These are phyloP conservation scores for Pteropus rufus DNA, from an alignment of 2,797 vertebrate genomes.

Conservation along the genomic window DNA sequence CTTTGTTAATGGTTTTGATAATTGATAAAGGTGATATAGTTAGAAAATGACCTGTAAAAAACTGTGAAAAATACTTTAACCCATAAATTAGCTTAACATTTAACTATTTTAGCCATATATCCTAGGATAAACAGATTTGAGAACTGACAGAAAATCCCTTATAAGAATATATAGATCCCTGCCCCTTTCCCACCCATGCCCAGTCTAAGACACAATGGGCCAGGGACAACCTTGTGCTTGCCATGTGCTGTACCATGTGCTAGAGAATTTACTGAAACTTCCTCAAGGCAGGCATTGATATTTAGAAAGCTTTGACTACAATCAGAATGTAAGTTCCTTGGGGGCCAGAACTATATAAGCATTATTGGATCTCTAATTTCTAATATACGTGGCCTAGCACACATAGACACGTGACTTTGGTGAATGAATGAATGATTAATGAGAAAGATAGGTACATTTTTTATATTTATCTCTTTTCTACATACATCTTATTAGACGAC, in stretches of 20 bases:
- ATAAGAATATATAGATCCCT: background rate
- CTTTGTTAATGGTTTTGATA: background rate
- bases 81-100: background rate
- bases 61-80: conserved; percentile 1
- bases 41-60: background rate
- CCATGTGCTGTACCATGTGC: background rate
- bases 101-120: background rate
- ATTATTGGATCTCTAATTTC: background rate
- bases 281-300: background rate
- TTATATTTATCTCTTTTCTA: background rate
- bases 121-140: background rate
- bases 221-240: background rate
- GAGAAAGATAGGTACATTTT: background rate
- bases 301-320: background rate
- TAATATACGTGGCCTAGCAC: background rate
- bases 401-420: background rate
- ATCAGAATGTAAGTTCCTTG: background rate
- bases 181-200: background rate
- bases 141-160: background rate
- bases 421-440: conserved; percentile 4
- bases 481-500: conserved; percentile 21
- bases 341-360: background rate
- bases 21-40: background rate
- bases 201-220: background rate
- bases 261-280: background rate